phyloP scores from a whole-genome alignment of 2,113 vertebrate species.

The Kryptolebias marmoratus region DNA sequence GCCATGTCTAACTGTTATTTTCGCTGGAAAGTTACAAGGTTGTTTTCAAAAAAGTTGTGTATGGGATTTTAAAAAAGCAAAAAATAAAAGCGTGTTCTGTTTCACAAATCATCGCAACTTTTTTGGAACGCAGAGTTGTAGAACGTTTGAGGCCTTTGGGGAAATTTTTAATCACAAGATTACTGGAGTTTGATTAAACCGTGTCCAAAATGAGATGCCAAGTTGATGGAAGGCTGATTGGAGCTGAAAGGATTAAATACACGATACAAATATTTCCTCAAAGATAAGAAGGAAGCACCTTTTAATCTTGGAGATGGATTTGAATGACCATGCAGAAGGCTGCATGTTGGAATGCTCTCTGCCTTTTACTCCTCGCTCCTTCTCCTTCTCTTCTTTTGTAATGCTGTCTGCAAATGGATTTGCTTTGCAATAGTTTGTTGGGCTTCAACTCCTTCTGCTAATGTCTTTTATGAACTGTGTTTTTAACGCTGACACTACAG shows the following conservation, averaged over 20 bases:
- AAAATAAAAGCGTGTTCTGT: too few relatives aligned
- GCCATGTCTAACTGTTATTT: conserved; percentile 6
- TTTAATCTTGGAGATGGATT: conserved; percentile 40
- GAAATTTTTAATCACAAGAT: conserved; percentile 12
- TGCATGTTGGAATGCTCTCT: conserved; percentile 42
- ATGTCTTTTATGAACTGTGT: conserved; percentile 12
- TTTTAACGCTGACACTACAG: conserved; percentile 13
- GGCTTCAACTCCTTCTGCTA: conserved; percentile 12
- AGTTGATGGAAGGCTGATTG: background rate
- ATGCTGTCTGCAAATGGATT: conserved; percentile 22
- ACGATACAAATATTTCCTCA: conserved; percentile 27
- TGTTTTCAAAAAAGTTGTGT: conserved; percentile 5
- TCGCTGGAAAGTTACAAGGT: conserved; percentile 31
- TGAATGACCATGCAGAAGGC: conserved; percentile 12
- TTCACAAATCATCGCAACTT: background rate
- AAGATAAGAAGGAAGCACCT: conserved; percentile 48
- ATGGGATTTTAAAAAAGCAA: too few relatives aligned
- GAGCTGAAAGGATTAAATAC: background rate
- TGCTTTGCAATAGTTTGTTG: conserved; percentile 22
- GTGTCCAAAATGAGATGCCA: background rate
- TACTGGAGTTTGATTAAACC: conserved; percentile 1
- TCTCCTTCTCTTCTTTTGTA: conserved; percentile 21
- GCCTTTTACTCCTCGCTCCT: conserved; percentile 36
- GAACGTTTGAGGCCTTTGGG: conserved; percentile 51
- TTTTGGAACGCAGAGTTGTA: background rate